Conservation (phyloP, 1,140 invertebrate genomes). For the Planococcus citri region DNA sequence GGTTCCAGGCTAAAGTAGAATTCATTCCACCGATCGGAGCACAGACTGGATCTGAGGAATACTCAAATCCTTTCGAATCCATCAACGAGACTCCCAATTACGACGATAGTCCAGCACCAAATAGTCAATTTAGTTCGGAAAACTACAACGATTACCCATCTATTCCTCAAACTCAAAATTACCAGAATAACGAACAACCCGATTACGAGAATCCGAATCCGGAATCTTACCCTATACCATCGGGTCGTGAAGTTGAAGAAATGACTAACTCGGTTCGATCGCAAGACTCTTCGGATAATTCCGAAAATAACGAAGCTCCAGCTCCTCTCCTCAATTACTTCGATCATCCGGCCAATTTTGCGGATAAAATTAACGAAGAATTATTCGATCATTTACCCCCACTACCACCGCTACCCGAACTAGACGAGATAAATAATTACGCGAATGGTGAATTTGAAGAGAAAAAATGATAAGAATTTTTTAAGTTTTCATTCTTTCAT, state of each 20-base stretch:
- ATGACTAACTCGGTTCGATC: neutral
- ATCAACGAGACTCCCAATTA: neutral
- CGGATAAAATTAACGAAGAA: neutral
- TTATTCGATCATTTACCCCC: neutral
- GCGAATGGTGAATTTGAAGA: neutral
- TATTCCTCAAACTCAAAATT: neutral
- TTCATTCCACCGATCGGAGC: constrained; percentile 23
- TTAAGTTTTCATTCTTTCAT: neutral
- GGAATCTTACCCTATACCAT: neutral
- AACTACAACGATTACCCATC: neutral
- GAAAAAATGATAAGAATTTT: neutral
- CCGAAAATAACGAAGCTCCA: neutral
- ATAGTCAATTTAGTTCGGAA: neutral
- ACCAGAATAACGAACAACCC: neutral
- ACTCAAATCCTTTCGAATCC: constrained; percentile 23
- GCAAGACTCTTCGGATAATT: neutral
- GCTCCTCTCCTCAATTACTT: neutral
- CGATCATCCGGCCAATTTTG: neutral
- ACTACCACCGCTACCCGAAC: neutral
- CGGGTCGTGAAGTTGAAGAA: neutral
- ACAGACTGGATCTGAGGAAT: constrained; percentile 23
- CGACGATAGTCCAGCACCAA: neutral
- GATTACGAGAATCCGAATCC: neutral
- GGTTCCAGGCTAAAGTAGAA: constrained; percentile 28
- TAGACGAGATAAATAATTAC: neutral